A percentile compares a stretch with the other conserved stretches of the same genome.
Evolutionary conservation across 2,797 vertebrate genomes (phyloP).

Genomic region (Phaenicophaeus curvirostris): DNA sequence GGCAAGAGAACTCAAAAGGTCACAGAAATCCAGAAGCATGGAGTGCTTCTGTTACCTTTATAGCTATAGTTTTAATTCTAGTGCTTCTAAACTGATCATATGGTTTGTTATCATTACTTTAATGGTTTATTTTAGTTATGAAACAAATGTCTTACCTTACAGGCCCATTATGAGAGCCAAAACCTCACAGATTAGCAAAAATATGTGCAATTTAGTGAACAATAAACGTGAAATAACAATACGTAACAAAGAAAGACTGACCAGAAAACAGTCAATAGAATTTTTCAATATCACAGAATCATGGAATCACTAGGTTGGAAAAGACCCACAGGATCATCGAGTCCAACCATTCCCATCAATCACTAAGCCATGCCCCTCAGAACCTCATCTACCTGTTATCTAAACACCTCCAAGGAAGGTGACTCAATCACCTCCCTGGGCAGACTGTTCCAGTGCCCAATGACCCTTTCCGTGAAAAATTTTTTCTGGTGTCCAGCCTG

Average conservation of each 20-base stretch:
- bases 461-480: too few relatives aligned
- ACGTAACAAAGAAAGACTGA: background rate
- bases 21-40: background rate
- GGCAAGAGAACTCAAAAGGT: background rate
- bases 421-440: too few relatives aligned
- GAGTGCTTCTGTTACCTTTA: background rate
- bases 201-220: background rate
- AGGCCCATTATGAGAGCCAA: background rate
- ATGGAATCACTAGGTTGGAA: too few relatives aligned
- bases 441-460: too few relatives aligned
- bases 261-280: background rate
- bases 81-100: background rate
- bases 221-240: background rate
- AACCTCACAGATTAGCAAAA: background rate
- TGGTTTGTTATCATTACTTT: background rate
- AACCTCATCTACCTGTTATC: too few relatives aligned
- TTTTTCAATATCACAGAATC: background rate
- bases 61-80: background rate
- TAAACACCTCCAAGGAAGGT: too few relatives aligned
- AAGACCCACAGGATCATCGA: too few relatives aligned
- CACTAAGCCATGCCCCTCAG: too few relatives aligned
- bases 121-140: background rate
- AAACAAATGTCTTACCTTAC: background rate
- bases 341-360: too few relatives aligned
- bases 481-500: too few relatives aligned